These are phyloP conservation scores for Gastracanthus pulcherrimus DNA, from an alignment of 2,888 invertebrate genomes.

Conservation along the genomic window DNA sequence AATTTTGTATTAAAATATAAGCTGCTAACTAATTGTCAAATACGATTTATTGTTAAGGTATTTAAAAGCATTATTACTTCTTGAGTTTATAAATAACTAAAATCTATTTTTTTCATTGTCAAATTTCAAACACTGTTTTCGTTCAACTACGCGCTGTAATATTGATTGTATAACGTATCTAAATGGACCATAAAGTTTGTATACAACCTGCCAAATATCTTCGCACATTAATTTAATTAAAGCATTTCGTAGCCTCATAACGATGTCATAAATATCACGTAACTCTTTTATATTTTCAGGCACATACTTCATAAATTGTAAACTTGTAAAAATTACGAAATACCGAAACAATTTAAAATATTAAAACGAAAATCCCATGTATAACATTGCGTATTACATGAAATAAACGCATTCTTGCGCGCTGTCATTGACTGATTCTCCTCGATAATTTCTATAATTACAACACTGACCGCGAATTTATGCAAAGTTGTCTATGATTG, in stretches of 20 bases:
- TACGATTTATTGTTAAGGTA: no score
- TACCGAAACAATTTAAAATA: not conserved
- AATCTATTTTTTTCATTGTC: not conserved
- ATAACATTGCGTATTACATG: not conserved
- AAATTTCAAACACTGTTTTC: no score
- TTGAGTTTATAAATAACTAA: not conserved
- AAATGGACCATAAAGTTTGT: not conserved
- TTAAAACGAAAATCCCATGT: not conserved
- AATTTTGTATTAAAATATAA: no score
- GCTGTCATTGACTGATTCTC: conserved; percentile 1
- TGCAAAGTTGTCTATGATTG: not conserved
- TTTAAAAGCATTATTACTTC: no score
- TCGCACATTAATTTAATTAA: not conserved
- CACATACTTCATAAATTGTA: not conserved
- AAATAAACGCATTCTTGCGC: not conserved
- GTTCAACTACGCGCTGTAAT: not conserved
- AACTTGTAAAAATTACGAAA: not conserved
- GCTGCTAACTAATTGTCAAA: no score
- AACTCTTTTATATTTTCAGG: not conserved
- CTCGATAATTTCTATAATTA: not conserved
- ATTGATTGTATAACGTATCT: not conserved
- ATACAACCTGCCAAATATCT: not conserved
- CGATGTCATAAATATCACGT: not conserved
- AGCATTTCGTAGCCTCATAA: not conserved
- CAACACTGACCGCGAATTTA: not conserved